Evolutionary conservation across 2,797 vertebrate genomes (phyloP), one percentile per base, ranked within the genome.

Genomic region (Danio albolineatus): DNA sequence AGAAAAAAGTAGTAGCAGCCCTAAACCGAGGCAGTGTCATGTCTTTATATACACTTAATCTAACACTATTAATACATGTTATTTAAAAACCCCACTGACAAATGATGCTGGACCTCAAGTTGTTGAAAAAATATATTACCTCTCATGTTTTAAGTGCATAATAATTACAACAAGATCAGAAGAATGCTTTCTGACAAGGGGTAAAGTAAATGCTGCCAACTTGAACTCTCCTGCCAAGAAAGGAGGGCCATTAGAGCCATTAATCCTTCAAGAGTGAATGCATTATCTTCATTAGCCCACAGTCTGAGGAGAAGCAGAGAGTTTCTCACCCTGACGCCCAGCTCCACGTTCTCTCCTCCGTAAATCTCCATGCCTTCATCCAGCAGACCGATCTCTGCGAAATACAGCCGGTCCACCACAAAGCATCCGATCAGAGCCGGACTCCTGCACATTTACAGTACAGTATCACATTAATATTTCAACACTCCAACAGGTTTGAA

Each of bases 361-460:
- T 99, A 99, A 44, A 99, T 95, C 88, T 99, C 97, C 97, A 98
- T 98, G 79, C 98, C 98, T 91, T 99, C 98, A 69, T 99, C 98
- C 83, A 99, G 88, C 71, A 98, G 89, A 48, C 98, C 98, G 19
- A 99, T 99, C 92, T 99, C 98, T 83, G 97, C 96, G 90, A 99
- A 99, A 88, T 98, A 99, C 79, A 96, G 94, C 86, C 97, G 92
- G 75, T 99, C 97, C 90, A 97, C 97, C 85, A 98, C 96, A 82
- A 99, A 99, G 92, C 98, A 99, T 86, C 98, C 98, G 87, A 99
- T 99, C 93, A 99, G 91, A 17, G 97, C 96, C 0, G 98, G 97
- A 86, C 96, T 99, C 93, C 97, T 99, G 90, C 14, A 73, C 2
- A 76, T 43, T 9, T 36, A 54, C 7, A 65, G 17, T 4, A 44